Evolutionary conservation across 2,797 vertebrate genomes (phyloP).

Genomic region (Geranospiza caerulescens): DNA sequence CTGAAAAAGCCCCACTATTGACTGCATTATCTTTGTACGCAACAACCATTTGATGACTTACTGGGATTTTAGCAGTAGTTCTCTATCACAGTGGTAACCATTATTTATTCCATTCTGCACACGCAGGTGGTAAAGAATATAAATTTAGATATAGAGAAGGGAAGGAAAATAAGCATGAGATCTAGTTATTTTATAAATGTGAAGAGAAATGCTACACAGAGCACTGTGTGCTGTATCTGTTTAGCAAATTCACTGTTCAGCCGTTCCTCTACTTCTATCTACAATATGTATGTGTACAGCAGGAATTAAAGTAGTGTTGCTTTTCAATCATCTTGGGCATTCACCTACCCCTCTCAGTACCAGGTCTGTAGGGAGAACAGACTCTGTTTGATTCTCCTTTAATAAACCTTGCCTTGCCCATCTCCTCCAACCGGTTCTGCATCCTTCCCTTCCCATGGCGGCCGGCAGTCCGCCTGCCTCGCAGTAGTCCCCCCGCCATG

Average conservation of each 20-base stretch:
- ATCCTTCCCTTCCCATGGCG: not conserved
- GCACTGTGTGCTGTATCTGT: not conserved
- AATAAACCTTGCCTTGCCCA: not conserved
- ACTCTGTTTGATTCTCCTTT: not conserved
- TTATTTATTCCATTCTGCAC: slow-evolving; percentile 69
- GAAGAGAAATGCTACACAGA: slow-evolving; percentile 16
- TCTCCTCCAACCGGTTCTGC: not conserved
- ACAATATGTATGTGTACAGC: not conserved
- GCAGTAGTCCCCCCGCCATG: fast-evolving
- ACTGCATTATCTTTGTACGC: slow-evolving; percentile 68
- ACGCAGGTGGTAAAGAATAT: slow-evolving; percentile 69
- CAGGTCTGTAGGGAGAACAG: not conserved
- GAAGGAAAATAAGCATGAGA: slow-evolving; percentile 51
- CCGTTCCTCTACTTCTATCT: not conserved
- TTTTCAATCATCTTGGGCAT: not conserved
- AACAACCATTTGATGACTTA: slow-evolving; percentile 71
- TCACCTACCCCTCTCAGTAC: not conserved
- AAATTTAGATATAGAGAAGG: slow-evolving; percentile 55
- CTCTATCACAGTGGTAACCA: slow-evolving; percentile 67
- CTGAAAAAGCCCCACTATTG: slow-evolving; percentile 66
- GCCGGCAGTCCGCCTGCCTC: fast-evolving
- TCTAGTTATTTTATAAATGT: slow-evolving; percentile 48
- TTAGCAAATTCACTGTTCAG: slow-evolving; percentile 7
- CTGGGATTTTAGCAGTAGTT: slow-evolving; percentile 66
- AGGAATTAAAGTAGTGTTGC: not conserved